Percentiles rank a stretch among this genome's conserved stretches.
These are phyloP conservation scores for Stenchaetothrips biformis DNA, from an alignment of 2,888 invertebrate genomes.

Conservation along the genomic window DNA sequence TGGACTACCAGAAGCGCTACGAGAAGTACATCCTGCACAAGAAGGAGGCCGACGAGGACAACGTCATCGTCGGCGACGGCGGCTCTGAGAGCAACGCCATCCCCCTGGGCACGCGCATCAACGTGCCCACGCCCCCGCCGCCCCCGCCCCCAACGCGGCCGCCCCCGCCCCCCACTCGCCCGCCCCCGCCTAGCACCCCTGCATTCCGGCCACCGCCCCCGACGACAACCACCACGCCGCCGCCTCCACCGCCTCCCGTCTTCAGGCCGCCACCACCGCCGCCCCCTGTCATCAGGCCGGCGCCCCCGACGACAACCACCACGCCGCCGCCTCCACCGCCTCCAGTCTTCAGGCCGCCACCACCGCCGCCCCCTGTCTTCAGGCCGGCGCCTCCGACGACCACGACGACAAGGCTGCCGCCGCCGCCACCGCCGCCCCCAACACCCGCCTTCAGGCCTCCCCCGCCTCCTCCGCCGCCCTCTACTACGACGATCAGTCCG, in stretches of 20 bases:
- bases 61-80: not conserved
- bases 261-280: not conserved
- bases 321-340: not conserved
- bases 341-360: not conserved
- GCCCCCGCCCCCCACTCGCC: not conserved
- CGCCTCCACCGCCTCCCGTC: not conserved
- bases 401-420: not conserved
- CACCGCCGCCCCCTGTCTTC: not conserved
- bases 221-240: not conserved
- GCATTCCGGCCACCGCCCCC: not conserved
- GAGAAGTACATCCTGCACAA: slow-evolving; percentile 23
- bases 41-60: not conserved
- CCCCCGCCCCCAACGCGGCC: not conserved
- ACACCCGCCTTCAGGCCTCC: no score
- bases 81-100: not conserved
- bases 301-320: not conserved
- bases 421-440: not conserved
- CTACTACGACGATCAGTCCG: not conserved
- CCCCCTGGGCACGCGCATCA: not conserved
- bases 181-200: not conserved
- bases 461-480: not conserved
- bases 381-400: not conserved
- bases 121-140: not conserved
- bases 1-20: slow-evolving; percentile 8
- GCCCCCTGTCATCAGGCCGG: not conserved